A percentile compares a stretch with the other conserved stretches of the same genome.
phyloP scores from a whole-genome alignment of 2,113 vertebrate species.

The Siniperca chuatsi region DNA sequence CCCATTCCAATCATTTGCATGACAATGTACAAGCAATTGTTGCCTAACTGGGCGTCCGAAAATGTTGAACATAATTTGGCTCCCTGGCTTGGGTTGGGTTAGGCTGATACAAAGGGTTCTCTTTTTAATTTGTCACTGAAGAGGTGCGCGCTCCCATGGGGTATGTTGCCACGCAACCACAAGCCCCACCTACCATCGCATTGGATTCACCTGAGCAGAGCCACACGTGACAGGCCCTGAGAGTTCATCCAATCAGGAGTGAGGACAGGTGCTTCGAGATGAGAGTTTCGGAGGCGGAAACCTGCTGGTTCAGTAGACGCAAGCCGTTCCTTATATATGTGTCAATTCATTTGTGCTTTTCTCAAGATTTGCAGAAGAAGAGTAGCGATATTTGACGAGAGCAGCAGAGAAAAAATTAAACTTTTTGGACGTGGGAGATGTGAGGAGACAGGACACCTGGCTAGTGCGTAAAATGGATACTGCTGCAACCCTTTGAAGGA shows the following conservation, averaged over 20 bases:
- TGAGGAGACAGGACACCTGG: slow-evolving; percentile 16
- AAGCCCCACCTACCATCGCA: slow-evolving; percentile 50
- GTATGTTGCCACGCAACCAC: slow-evolving; percentile 67
- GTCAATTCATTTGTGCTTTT: neutral
- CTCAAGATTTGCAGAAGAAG: neutral
- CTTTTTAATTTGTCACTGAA: slow-evolving; percentile 44
- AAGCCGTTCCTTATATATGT: slow-evolving; percentile 64
- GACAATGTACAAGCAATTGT: neutral
- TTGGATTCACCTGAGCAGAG: slow-evolving; percentile 57
- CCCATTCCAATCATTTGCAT: slow-evolving; percentile 28
- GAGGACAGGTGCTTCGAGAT: slow-evolving; percentile 69
- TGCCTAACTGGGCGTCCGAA: slow-evolving; percentile 9
- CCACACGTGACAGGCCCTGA: slow-evolving; percentile 54
- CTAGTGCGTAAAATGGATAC: slow-evolving; percentile 62
- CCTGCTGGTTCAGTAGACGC: slow-evolving; percentile 65
- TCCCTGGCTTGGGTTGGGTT: slow-evolving; percentile 62
- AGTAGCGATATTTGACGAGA: neutral
- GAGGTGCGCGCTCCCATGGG: slow-evolving; percentile 55
- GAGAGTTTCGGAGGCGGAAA: slow-evolving; percentile 82
- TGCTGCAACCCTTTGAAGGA: slow-evolving; percentile 37
- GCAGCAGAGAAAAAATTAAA: neutral
- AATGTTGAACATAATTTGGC: slow-evolving; percentile 13
- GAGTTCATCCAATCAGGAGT: slow-evolving; percentile 59
- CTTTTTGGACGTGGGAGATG: neutral
- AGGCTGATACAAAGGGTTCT: slow-evolving; percentile 52